phyloP scores from a whole-genome alignment of 2,888 invertebrate genomes.

The Eristalis intricaria region DNA sequence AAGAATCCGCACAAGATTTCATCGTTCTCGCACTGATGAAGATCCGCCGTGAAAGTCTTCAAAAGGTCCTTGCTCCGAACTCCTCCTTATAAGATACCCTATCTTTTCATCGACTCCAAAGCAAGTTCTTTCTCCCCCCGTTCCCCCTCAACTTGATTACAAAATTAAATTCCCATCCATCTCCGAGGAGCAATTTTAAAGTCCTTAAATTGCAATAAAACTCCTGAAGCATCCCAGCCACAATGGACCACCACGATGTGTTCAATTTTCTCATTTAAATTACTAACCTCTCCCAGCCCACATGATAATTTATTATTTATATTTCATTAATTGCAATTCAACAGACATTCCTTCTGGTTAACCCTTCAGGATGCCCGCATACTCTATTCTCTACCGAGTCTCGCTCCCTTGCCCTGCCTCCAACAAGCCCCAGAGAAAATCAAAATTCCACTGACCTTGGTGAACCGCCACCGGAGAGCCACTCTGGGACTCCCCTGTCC shows the following conservation, averaged over 20 bases:
- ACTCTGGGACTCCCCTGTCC: neutral
- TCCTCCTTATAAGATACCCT: too few species aligned
- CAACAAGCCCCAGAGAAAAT: slow-evolving; percentile 36
- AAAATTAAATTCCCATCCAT: slow-evolving; percentile 3
- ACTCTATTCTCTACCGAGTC: neutral
- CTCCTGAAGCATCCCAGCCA: slow-evolving; percentile 35
- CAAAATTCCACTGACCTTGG: slow-evolving; percentile 54
- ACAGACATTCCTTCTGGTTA: slow-evolving; percentile 67
- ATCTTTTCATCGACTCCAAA: too few species aligned
- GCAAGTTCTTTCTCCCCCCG: too few species aligned
- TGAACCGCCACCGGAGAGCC: neutral
- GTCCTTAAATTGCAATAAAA: slow-evolving; percentile 40
- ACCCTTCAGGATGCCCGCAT: slow-evolving; percentile 31
- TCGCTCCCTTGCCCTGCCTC: neutral
- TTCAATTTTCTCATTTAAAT: slow-evolving; percentile 30
- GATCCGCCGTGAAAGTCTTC: too few species aligned
- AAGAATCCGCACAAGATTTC: too few species aligned
- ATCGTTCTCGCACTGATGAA: too few species aligned
- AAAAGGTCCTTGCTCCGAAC: too few species aligned
- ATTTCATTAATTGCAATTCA: slow-evolving; percentile 68
- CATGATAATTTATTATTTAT: slow-evolving; percentile 69
- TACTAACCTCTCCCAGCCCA: slow-evolving; percentile 39
- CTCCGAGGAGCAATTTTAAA: neutral
- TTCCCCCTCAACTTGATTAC: neutral
- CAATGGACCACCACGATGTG: slow-evolving; percentile 31